Conservation (phyloP, 2,797 vertebrate genomes). For the Carapus acus region DNA sequence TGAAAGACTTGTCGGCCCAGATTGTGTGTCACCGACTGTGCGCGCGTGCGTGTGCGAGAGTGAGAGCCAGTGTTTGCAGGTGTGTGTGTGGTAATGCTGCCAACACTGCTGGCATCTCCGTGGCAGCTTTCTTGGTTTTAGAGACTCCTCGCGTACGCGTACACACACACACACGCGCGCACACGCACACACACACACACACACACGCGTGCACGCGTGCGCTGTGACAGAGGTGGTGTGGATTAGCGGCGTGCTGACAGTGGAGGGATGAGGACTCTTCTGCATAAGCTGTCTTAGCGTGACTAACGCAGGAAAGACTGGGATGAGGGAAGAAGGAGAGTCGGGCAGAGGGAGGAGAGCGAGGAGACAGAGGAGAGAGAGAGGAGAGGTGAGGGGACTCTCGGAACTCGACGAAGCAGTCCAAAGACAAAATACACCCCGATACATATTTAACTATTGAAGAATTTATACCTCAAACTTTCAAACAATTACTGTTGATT, state of each 20-base stretch:
- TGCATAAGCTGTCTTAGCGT: slow-evolving; percentile 57
- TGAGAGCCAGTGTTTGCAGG: slow-evolving; percentile 15
- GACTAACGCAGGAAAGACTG: slow-evolving; percentile 25
- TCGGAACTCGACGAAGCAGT: no score
- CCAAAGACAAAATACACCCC: no score
- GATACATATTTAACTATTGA: no score
- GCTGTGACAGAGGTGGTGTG: slow-evolving; percentile 43
- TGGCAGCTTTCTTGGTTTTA: slow-evolving; percentile 50
- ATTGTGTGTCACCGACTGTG: slow-evolving; percentile 7
- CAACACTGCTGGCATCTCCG: slow-evolving; percentile 45
- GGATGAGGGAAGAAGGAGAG: not conserved
- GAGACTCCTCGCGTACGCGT: not conserved
- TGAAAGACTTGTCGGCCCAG: slow-evolving; percentile 10
- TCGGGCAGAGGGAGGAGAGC: slow-evolving; percentile 3
- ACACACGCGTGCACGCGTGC: slow-evolving; percentile 7
- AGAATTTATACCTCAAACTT: no score
- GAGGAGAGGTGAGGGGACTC: not conserved
- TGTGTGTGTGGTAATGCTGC: slow-evolving; percentile 33
- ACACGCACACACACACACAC: slow-evolving; percentile 11
- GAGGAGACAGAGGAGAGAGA: slow-evolving; percentile 3
- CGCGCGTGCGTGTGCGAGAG: slow-evolving; percentile 1
- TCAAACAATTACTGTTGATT: no score
- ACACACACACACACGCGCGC: slow-evolving; percentile 4
- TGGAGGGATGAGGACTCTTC: slow-evolving; percentile 47
- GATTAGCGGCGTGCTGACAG: slow-evolving; percentile 66